Conservation (phyloP, 2,113 vertebrate genomes). For the Nematolebias whitei region DNA sequence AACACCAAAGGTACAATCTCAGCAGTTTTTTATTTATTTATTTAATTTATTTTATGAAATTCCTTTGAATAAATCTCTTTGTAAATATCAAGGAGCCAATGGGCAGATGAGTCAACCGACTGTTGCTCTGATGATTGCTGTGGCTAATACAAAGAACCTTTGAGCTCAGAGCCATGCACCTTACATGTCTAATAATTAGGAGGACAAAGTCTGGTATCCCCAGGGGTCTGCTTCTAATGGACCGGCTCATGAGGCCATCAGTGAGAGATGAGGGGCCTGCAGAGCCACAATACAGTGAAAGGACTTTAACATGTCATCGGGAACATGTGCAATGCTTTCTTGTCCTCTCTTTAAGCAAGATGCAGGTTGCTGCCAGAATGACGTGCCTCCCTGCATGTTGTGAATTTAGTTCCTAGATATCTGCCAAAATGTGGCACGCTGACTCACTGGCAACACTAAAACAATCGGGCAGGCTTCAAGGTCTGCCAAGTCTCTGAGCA, state of each 20-base stretch:
- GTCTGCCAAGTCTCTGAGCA: slow-evolving; percentile 40
- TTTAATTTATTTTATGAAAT: too few relatives aligned
- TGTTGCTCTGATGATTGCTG: slow-evolving; percentile 30
- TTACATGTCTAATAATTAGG: slow-evolving; percentile 61
- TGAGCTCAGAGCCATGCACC: slow-evolving; percentile 47
- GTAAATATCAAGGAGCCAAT: background rate
- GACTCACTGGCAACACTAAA: slow-evolving; percentile 6
- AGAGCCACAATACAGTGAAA: slow-evolving; percentile 25
- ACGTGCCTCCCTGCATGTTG: background rate
- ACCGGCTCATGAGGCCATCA: slow-evolving; percentile 60
- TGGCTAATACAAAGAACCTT: slow-evolving; percentile 52
- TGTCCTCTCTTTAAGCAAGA: slow-evolving; percentile 25
- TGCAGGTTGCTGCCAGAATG: slow-evolving; percentile 4
- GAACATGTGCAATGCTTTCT: slow-evolving; percentile 26
- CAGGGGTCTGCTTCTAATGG: slow-evolving; percentile 45
- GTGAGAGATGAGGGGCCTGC: slow-evolving; percentile 32
- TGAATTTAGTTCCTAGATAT: slow-evolving; percentile 2
- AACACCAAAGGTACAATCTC: too few relatives aligned
- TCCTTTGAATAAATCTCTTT: too few relatives aligned
- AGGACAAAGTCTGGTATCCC: slow-evolving; percentile 27
- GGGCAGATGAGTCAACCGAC: slow-evolving; percentile 19
- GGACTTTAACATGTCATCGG: slow-evolving; percentile 37
- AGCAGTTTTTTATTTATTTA: too few relatives aligned
- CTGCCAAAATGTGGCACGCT: background rate
- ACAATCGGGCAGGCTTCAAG: slow-evolving; percentile 1